These are phyloP conservation scores for Chironomus striatipennis DNA, from an alignment of 1,140 invertebrate species.

Conservation along the genomic window DNA sequence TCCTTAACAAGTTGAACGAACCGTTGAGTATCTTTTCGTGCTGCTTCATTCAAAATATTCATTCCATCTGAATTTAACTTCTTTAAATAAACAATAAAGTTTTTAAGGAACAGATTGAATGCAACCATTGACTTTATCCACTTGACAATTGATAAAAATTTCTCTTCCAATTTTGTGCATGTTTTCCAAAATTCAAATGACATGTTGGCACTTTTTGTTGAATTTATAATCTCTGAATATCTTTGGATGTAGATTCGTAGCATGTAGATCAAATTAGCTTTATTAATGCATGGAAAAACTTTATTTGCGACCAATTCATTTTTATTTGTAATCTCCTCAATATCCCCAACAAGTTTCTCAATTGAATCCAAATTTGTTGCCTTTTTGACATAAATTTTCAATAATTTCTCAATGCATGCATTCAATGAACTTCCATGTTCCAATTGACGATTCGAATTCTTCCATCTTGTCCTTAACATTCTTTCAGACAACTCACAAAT, in stretches of 20 bases:
- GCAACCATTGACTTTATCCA: background rate
- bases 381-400: background rate
- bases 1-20: background rate
- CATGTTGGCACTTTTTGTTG: background rate
- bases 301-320: background rate
- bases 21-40: background rate
- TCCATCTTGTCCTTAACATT: background rate
- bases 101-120: background rate
- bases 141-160: background rate
- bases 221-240: background rate
- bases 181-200: background rate
- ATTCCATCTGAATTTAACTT: background rate
- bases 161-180: background rate
- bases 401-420: background rate
- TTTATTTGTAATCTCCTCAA: background rate
- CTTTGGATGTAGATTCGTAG: background rate
- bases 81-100: background rate
- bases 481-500: background rate
- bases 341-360: background rate
- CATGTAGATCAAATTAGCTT: background rate
- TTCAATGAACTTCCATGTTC: background rate
- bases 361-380: background rate
- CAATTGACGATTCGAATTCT: background rate
- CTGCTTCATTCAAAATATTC: background rate
- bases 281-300: background rate